Conservation (phyloP, 2,797 vertebrate genomes). For the Characodon lateralis region DNA sequence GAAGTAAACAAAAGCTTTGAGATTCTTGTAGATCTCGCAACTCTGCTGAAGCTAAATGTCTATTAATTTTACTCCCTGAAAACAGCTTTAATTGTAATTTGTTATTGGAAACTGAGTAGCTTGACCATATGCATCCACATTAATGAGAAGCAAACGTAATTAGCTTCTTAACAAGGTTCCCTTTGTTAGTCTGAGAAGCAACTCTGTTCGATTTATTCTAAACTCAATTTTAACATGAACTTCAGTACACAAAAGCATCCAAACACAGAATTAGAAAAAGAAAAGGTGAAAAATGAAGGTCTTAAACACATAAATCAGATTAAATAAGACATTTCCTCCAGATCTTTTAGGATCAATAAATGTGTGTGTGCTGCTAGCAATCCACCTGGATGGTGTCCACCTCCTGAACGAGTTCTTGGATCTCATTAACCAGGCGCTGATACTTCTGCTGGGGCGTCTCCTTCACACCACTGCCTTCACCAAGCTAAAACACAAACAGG, state of each 20-base stretch:
- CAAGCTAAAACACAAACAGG: conserved; percentile 77
- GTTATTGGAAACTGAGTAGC: not conserved
- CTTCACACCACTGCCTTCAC: conserved; percentile 89
- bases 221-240: conserved; percentile 13
- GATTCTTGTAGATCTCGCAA: not conserved
- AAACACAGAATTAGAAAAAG: not conserved
- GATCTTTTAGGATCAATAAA: not conserved
- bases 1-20: not conserved
- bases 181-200: conserved; percentile 10
- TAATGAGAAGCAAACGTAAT: conserved; percentile 21
- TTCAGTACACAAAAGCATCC: conserved; percentile 1
- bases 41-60: not conserved
- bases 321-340: not conserved
- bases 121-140: conserved; percentile 5
- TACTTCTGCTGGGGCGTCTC: conserved; percentile 97
- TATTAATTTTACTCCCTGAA: not conserved
- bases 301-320: not conserved
- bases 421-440: conserved; percentile 91
- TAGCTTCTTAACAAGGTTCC: conserved; percentile 1
- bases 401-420: conserved; percentile 91
- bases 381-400: conserved; percentile 91
- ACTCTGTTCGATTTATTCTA: conserved; percentile 17
- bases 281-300: not conserved
- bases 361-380: not conserved
- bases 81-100: conserved; percentile 2